Conservation (phyloP, 2,797 vertebrate genomes). For the Trachurus trachurus region DNA sequence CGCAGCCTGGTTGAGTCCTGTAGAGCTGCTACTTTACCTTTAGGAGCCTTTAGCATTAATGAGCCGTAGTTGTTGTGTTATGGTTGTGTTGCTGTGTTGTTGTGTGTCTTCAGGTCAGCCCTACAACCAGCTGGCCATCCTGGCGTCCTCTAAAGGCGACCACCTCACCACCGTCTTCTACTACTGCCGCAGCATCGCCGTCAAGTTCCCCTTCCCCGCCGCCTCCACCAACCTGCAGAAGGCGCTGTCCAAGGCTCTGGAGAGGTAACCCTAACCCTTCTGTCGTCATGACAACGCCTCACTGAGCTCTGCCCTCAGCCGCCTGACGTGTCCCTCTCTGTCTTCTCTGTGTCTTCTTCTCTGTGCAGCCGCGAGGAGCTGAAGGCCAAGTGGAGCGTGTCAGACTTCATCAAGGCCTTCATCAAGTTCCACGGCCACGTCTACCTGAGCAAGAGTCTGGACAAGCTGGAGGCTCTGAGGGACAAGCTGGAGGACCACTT, state of each 20-base stretch:
- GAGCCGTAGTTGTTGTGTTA: no score
- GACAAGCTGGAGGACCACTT: constrained; percentile 98
- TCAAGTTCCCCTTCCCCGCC: constrained; percentile 99
- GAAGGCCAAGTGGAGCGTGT: constrained; percentile 96
- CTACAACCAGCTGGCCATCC: constrained; percentile 99
- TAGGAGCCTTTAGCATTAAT: no score
- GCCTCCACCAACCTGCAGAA: constrained; percentile 99
- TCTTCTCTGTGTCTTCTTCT: not conserved
- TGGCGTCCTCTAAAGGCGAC: constrained; percentile 99
- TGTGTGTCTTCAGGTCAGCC: constrained; percentile 91
- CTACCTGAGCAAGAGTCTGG: constrained; percentile 96
- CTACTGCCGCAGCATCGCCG: constrained; percentile 99
- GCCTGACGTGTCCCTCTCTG: no score
- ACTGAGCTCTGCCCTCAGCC: no score
- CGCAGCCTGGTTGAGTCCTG: no score
- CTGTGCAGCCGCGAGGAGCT: constrained; percentile 93
- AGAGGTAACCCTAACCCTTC: no score
- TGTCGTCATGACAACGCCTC: no score
- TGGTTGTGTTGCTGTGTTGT: no score
- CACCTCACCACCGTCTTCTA: constrained; percentile 99
- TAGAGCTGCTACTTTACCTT: no score
- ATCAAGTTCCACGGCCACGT: constrained; percentile 99
- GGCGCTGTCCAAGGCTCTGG: constrained; percentile 98
- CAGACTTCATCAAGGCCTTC: constrained; percentile 98
- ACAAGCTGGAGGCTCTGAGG: constrained; percentile 93